phyloP scores from a whole-genome alignment of 2,888 invertebrate species.

The Apamea epomidion region DNA sequence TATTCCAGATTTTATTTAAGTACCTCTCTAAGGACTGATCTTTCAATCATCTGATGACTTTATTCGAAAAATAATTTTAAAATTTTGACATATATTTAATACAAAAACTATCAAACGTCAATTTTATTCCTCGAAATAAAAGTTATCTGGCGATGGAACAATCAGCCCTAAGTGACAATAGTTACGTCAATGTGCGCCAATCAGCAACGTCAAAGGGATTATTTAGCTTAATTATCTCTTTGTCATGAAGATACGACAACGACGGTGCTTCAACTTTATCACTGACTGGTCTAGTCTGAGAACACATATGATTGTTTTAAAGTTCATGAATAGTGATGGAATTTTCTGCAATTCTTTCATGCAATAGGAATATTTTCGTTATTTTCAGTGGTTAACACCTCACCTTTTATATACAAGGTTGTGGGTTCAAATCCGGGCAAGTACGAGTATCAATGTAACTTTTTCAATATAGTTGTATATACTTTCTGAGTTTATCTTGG shows the following conservation, averaged over 20 bases:
- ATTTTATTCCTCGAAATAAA: no score
- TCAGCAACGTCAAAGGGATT: constrained; percentile 2
- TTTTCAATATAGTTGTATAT: background rate
- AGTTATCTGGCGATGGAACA: no score
- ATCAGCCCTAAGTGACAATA: background rate
- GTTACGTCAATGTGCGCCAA: background rate
- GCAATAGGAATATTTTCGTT: background rate
- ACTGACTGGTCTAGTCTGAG: background rate
- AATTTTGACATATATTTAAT: no score
- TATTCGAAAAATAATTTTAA: no score
- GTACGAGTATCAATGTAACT: background rate
- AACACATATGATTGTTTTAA: background rate
- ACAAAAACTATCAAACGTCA: no score
- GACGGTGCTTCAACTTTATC: background rate
- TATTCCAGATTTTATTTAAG: background rate
- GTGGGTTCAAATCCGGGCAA: background rate
- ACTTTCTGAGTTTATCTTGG: background rate
- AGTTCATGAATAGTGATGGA: background rate
- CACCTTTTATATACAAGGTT: background rate
- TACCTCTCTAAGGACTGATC: background rate
- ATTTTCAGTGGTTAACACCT: background rate
- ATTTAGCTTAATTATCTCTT: constrained; percentile 7
- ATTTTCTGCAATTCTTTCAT: background rate
- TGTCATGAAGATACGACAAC: background rate
- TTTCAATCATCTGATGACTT: no score